Evolutionary conservation across 2,888 invertebrate species (phyloP).

Genomic region (Artemia sinica): DNA sequence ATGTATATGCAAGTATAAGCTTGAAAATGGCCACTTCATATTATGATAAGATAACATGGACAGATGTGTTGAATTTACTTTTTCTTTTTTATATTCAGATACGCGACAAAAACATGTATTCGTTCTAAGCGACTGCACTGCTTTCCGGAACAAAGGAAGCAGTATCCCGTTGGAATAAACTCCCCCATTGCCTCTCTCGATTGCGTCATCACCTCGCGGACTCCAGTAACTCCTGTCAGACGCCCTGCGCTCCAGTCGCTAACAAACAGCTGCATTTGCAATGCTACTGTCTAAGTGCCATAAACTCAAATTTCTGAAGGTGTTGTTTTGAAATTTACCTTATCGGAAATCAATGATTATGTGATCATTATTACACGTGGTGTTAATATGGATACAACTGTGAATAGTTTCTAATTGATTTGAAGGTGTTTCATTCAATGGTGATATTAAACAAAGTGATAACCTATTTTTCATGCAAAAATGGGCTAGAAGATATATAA

Average conservation of each 20-base stretch:
- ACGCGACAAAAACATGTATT: too few relatives aligned
- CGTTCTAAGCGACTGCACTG: background rate
- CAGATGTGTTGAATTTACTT: too few relatives aligned
- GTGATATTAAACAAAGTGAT: too few relatives aligned
- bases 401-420: background rate
- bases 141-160: conserved; percentile 12
- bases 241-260: background rate
- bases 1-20: too few relatives aligned
- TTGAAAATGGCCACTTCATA: too few relatives aligned
- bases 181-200: background rate
- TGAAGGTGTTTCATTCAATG: too few relatives aligned
- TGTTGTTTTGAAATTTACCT: background rate
- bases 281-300: conserved; percentile 8
- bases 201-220: background rate
- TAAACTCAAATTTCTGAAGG: background rate
- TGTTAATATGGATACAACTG: background rate
- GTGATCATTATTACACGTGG: conserved; percentile 2
- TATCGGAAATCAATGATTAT: conserved; percentile 9
- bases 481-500: too few relatives aligned
- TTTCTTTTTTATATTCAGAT: too few relatives aligned
- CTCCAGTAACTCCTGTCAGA: background rate
- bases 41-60: too few relatives aligned
- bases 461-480: too few relatives aligned
- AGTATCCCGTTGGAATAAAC: background rate
- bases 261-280: conserved; percentile 7